Evolutionary conservation across 2,888 invertebrate genomes (phyloP), one percentile per base, ranked within the genome.

Genomic region (Eupsilia transversa): DNA sequence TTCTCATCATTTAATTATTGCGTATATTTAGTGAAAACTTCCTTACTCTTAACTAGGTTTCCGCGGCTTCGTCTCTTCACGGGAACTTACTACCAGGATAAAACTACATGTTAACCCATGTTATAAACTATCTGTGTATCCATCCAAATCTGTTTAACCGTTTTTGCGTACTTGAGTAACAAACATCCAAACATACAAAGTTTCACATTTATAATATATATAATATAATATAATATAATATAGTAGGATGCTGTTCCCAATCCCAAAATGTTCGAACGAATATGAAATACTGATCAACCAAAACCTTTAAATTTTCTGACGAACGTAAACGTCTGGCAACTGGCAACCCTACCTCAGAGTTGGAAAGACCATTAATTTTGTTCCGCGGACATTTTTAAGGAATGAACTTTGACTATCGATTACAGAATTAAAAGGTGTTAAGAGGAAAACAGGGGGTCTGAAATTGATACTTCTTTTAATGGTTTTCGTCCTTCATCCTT

Each of bases 341-440:
- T 67, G 67, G 6, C 80, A 79, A 49, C 79, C 81, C 78, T 79
- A 72, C 43, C 41, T 35, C 23, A 5, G 65, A 54, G 57, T 61
- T 67, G 80, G 49, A 69, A 54, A 69, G 72, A 56, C 49, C 82
- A 82, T 82, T 80, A 83, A 83, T 82, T 80, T 76, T 80, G 52
- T 67, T 61, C 70, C 38, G 54, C 56, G 65, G 74, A 83, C 64
- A 71, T 86, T 86, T 80, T 81, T 77, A 74, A 84, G 64, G 71
- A 60, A 74, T 77, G 35, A 77, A 86, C 82, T 86, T 80, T 68
- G 72, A 72, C 74, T 84, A 84, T 82, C 75, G 80, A 86, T 86
- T 84, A 72, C 82, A 63, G 49, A 71, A 80, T 86, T 80, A 82
- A 77, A 77, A 84, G 77, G 77, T 72, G 72, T 65, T 64, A 68